Percentiles rank a stretch among this genome's conserved stretches.
These are phyloP conservation scores for Neogale vison DNA, from an alignment of 2,113 vertebrate genomes.

Conservation along the genomic window DNA sequence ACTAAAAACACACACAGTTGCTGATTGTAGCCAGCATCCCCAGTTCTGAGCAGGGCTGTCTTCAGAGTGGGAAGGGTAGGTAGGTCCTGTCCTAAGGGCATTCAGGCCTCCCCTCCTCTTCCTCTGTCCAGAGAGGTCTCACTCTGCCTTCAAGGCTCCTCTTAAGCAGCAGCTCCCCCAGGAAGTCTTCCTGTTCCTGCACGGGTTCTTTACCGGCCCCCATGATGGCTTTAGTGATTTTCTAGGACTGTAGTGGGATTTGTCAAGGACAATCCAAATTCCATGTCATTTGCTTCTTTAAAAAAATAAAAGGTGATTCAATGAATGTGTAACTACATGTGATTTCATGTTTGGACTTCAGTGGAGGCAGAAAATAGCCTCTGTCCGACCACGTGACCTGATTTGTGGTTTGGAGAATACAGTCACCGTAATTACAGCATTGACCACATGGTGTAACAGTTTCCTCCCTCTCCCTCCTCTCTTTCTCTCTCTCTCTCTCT, in stretches of 20 bases:
- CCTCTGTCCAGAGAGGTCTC: not conserved
- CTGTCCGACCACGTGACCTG: conserved; percentile 60
- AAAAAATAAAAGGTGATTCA: conserved; percentile 56
- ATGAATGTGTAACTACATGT: conserved; percentile 65
- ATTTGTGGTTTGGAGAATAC: conserved; percentile 67
- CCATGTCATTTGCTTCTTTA: conserved; percentile 48
- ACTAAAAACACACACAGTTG: not conserved
- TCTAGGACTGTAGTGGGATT: not conserved
- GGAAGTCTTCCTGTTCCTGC: not conserved
- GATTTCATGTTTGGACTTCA: conserved; percentile 65
- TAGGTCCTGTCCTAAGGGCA: not conserved
- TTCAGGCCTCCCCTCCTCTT: not conserved
- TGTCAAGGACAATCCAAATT: conserved; percentile 50
- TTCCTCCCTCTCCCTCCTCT: not conserved
- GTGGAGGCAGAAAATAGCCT: conserved; percentile 69
- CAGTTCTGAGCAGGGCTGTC: not conserved
- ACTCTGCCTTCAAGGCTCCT: not conserved
- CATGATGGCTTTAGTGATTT: conserved; percentile 1
- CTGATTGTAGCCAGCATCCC: not conserved
- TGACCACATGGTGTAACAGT: conserved; percentile 62
- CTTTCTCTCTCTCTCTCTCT: not conserved
- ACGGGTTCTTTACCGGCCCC: not conserved
- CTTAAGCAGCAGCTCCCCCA: not conserved
- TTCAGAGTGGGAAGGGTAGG: not conserved
- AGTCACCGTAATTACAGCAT: conserved; percentile 68